phyloP scores from a whole-genome alignment of 2,888 invertebrate species.

The Netelia inedita region DNA sequence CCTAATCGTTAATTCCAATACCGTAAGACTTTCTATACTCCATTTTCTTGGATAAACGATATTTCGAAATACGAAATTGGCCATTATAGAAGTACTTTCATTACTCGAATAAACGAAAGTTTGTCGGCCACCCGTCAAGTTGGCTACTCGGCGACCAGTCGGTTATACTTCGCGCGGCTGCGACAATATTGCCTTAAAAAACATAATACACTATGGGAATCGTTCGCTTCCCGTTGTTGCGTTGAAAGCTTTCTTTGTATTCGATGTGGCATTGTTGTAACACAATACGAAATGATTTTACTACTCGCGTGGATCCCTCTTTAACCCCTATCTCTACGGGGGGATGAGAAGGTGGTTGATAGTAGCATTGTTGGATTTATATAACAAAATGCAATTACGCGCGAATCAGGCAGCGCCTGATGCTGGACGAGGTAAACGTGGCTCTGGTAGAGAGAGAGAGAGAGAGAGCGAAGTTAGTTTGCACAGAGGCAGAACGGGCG shows the following conservation, averaged over 20 bases:
- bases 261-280: slow-evolving; percentile 65
- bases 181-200: not conserved
- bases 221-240: not conserved
- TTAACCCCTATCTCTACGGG: slow-evolving; percentile 30
- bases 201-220: not conserved
- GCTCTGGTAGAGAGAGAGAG: not conserved
- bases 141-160: not conserved
- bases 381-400: slow-evolving; percentile 67
- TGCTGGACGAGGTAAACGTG: slow-evolving; percentile 29
- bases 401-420: slow-evolving; percentile 35
- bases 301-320: slow-evolving; percentile 54
- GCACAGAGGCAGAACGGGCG: slow-evolving; percentile 34
- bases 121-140: not conserved
- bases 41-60: no score
- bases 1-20: no score
- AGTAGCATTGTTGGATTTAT: slow-evolving; percentile 64
- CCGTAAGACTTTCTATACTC: no score
- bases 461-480: slow-evolving; percentile 46
- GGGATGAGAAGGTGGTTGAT: slow-evolving; percentile 9
- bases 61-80: not conserved
- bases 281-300: slow-evolving; percentile 72
- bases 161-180: not conserved
- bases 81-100: no score
- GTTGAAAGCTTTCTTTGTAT: slow-evolving; percentile 43
- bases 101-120: not conserved